Conservation (phyloP, 2,797 vertebrate genomes). For the Schizopygopsis pylzovi region DNA sequence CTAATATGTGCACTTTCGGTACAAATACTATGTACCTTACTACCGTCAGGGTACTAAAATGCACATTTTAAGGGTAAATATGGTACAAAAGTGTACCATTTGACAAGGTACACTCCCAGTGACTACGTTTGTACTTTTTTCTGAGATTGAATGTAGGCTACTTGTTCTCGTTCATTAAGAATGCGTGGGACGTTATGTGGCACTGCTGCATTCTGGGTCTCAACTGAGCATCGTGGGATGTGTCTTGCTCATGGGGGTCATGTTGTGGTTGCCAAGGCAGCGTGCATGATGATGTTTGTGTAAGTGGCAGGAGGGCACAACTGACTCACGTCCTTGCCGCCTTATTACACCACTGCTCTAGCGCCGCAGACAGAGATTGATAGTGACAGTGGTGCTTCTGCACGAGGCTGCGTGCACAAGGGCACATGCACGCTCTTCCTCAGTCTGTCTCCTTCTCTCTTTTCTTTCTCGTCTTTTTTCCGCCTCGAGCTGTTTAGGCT, state of each 20-base stretch:
- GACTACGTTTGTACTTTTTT: too few species aligned
- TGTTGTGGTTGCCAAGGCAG: slow-evolving; percentile 38
- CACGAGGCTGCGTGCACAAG: slow-evolving; percentile 40
- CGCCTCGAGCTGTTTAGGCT: slow-evolving; percentile 28
- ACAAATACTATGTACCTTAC: too few species aligned
- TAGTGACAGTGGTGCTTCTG: slow-evolving; percentile 49
- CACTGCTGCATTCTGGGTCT: slow-evolving; percentile 8
- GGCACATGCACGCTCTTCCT: slow-evolving; percentile 22
- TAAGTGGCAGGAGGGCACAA: slow-evolving; percentile 5
- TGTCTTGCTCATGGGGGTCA: slow-evolving; percentile 16
- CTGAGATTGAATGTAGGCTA: not conserved
- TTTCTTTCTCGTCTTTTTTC: slow-evolving; percentile 1
- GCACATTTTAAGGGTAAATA: not conserved
- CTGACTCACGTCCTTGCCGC: slow-evolving; percentile 20
- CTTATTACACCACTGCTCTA: slow-evolving; percentile 18
- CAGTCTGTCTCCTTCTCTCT: not conserved
- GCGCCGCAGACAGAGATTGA: slow-evolving; percentile 50
- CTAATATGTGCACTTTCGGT: not conserved
- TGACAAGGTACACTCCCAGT: not conserved
- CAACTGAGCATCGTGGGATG: not conserved
- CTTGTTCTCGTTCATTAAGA: slow-evolving; percentile 15
- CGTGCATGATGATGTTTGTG: slow-evolving; percentile 30
- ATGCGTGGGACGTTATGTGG: slow-evolving; percentile 1
- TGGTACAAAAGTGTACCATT: not conserved
- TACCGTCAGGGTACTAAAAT: not conserved